Base-by-base conservation (phyloP, 2,797 vertebrate genomes). In the Anas georgica region DNA sequence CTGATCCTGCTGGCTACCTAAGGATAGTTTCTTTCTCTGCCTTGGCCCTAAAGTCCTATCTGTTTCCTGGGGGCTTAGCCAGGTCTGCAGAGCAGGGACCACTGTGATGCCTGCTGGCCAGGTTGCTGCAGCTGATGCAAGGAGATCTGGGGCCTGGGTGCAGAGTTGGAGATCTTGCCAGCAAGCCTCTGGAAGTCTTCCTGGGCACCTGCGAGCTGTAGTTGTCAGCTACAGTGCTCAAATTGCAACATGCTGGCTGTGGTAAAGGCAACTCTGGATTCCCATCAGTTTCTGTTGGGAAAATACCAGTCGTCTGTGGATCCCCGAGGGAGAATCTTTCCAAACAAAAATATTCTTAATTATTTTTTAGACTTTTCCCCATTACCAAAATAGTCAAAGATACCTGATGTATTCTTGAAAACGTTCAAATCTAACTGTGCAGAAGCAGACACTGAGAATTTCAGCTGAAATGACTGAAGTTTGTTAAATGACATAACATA, bases 31-130 rank as follows among this genome's bases (percentile, higher is more conserved):
- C 7, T 66, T 83, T 62, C 41, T 56, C 29, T 59, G 23, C 18
- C 20, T 54, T 67, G 63, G 21, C 50, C 31, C 31, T 37, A 74
- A 76, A 63, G 22, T 22, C 37, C 26, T 29, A 29, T 75, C 12
- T 83, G 12, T 59, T n/a, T 50, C 62, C 31, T 41, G 58, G 45
- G 85, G 37, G 62, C 21, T 50, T 41, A 50, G n/a, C 3, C 12
- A 10, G 12, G 48, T 17, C 0, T 4, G 56, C 35, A n/a, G 2
- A 3, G 29, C 0, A 10, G 70, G 81, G 74, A 67, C 48, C 31
- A 1, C 17, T 9, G 35, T 8, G 72, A 29, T 56, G 69, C 48
- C 28, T 52, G 62, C 83, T 45, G 84, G 29, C 43, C 3, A 3
- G 5, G 17, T 75, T 1, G 3, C 33, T 87, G 78, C 41, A 14